Base-by-base conservation (phyloP, 2,888 invertebrate species). In the Glomeris marginata region DNA sequence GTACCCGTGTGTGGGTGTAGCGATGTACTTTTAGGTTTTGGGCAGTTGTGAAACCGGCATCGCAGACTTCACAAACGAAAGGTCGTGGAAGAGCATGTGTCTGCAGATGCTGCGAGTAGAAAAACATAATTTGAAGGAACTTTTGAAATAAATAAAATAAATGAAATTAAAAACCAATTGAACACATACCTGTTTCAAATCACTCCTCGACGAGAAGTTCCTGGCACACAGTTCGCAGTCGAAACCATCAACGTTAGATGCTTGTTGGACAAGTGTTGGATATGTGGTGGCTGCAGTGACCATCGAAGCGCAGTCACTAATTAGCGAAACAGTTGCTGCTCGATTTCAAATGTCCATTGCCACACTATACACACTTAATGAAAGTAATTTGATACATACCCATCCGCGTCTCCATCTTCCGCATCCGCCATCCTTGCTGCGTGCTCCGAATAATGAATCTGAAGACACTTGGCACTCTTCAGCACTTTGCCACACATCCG, bases 21-120 rank as follows among this genome's bases (percentile, higher is more conserved):
- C 68, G 60, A 57, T 71, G 70, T 41, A 62, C 61, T 50, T 63
- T 61, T 13, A 71, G 61, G 2, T 66, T 64, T 54, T 65, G 64
- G 4, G 62, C 62, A 36, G 67, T 69, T 15, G 70, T 70, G 59
- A 72, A 72, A 10, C 71, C 72, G 45, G 71, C 72, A 58, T 72
- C 72, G 60, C 72, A 72, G 52, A 63, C 63, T 52, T 67, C 63
- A 59, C 72, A 72, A 10, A 72, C 68, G 58, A 69, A 68, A 3
- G 71, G 69, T 18, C 72, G 64, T 22, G 66, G 60, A 54, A 68
- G 65, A 38, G 69, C 64, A 59, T 69, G 69, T 10, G 60, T 61
- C 48, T 66, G 55, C 48, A 69, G 54, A 54, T 70, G 70, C 58
- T 63, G 57, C 63, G 8, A n/a, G n/a, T n/a, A n/a, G n/a, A n/a